These are phyloP conservation scores for Machimus rusticus DNA, from an alignment of 2,888 invertebrate species.

Conservation along the genomic window DNA sequence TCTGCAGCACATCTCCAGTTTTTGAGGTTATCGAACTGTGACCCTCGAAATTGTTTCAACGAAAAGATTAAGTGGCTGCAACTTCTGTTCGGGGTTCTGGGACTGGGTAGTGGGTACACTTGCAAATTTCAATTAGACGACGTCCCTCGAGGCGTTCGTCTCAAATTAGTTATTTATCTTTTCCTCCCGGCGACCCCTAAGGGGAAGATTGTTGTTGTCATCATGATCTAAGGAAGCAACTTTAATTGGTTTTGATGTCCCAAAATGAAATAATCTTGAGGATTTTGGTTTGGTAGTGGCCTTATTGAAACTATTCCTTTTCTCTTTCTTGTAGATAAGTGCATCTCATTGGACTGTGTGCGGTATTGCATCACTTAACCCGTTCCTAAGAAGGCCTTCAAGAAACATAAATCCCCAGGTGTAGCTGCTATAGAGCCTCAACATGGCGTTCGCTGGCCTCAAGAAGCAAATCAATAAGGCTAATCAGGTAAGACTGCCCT, in stretches of 20 bases:
- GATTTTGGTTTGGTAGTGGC: not conserved
- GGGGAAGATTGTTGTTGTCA: not conserved
- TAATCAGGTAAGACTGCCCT: conserved; percentile 88
- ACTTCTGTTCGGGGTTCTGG: not conserved
- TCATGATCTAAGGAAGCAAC: not conserved
- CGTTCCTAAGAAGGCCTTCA: conserved; percentile 9
- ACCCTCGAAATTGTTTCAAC: not conserved
- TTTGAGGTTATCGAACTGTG: not conserved
- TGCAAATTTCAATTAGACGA: conserved; percentile 14
- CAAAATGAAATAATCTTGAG: not conserved
- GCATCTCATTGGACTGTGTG: not conserved
- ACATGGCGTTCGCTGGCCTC: conserved; percentile 98
- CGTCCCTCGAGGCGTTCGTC: not conserved
- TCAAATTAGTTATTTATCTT: conserved; percentile 1
- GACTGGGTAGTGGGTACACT: no score
- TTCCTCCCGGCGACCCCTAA: not conserved
- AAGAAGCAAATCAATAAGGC: conserved; percentile 99
- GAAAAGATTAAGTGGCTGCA: not conserved
- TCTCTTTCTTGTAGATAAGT: not conserved
- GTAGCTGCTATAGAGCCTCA: conserved; percentile 40
- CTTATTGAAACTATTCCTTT: not conserved
- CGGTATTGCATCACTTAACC: not conserved
- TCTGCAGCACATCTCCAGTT: not conserved
- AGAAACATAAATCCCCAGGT: not conserved
- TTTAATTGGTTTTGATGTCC: not conserved